Base-by-base conservation (phyloP, 1,140 invertebrate species). In the Nilaparvata lugens region DNA sequence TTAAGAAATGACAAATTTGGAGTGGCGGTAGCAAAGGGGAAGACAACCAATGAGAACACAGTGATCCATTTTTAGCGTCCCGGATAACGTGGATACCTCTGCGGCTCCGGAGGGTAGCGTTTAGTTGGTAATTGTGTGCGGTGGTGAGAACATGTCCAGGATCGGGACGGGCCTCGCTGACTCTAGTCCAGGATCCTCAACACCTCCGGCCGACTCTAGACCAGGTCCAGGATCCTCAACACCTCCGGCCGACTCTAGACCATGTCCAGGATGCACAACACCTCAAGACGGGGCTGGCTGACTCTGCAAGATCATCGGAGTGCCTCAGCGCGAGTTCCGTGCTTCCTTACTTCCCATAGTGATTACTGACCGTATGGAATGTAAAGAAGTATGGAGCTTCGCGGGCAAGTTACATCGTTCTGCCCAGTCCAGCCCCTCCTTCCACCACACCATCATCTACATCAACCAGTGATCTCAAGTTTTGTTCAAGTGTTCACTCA, bases 261-360 rank as follows among this genome's bases (percentile, higher is more conserved):
- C 16, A 55, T 21, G 53, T 19, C 55, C 24, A 56, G 35, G 40
- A 23, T 45, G 19, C 18, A n/a, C 56, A 45, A 1, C 13, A 24
- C 21, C 25, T 19, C 13, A 59, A 40, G 61, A 60, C 64, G 64
- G 65, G 63, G 64, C 66, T 59, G 19, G 45, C 18, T 19, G 14
- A 31, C 42, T 40, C 42, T 56, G 16, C 21, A 35, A 18, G 31
- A 40, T 31, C 42, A n/a, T 18, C 42, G 31, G 43, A 31, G 67
- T 66, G 74, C 75, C 76, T 76, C 76, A 73, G 80, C 81, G 81
- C 78, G 77, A 83, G 84, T 87, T 86, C 88, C 89, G 87, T 93
- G 85, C 89, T 93, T 93, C 88, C 86, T 91, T 91, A 89, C 88
- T 89, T 91, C 89, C 89, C 89, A 91, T 92, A 92, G 87, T 87